Conservation (phyloP, 2,888 invertebrate genomes). For the Plebejus melissa region DNA sequence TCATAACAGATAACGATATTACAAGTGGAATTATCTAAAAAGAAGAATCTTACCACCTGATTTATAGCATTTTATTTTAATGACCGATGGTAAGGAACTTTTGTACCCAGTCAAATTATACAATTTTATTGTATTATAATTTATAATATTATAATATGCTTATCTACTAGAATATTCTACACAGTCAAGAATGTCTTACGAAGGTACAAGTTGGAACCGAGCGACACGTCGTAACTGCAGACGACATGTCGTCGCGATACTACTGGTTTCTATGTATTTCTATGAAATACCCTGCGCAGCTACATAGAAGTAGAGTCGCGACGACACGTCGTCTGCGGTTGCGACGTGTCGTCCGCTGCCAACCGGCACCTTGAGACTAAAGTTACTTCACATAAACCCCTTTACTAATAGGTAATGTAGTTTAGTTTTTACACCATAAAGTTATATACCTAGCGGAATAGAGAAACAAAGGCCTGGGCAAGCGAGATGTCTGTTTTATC, state of each 20-base stretch:
- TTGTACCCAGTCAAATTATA: neutral
- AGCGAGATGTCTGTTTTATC: too few species aligned
- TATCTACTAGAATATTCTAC: neutral
- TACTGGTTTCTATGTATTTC: too few species aligned
- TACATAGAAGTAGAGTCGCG: too few species aligned
- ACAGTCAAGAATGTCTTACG: neutral
- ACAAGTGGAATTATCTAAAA: conserved; percentile 6
- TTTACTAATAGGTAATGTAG: neutral
- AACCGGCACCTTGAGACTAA: neutral
- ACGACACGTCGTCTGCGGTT: too few species aligned
- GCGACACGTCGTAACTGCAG: too few species aligned
- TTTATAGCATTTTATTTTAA: neutral
- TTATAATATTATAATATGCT: neutral
- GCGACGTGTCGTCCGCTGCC: too few species aligned
- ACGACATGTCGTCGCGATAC: too few species aligned
- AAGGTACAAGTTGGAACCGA: too few species aligned
- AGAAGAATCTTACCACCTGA: neutral
- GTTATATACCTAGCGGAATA: too few species aligned
- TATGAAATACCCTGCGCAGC: too few species aligned
- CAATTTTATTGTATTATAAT: neutral
- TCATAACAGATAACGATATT: neutral
- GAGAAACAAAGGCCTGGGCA: too few species aligned
- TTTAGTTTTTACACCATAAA: neutral
- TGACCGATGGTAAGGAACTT: neutral
- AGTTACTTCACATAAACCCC: neutral